phyloP scores from a whole-genome alignment of 2,888 invertebrate genomes.

The Ornithoptera priamus region DNA sequence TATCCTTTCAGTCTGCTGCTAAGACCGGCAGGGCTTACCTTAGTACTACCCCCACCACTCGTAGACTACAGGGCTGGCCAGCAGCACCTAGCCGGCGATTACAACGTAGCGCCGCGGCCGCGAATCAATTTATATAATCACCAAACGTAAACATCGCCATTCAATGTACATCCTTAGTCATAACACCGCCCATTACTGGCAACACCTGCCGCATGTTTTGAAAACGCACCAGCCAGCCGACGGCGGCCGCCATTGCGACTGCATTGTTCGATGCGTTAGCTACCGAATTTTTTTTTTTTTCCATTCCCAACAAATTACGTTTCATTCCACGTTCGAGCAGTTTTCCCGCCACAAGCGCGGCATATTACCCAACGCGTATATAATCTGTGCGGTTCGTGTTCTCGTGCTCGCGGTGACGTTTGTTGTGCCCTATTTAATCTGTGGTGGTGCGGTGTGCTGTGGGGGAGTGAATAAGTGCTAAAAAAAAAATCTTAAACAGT shows the following conservation, averaged over 20 bases:
- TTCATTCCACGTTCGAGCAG: not conserved
- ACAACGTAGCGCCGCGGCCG: too few relatives aligned
- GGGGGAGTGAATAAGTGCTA: too few relatives aligned
- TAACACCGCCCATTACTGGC: slow-evolving; percentile 18
- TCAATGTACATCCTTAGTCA: slow-evolving; percentile 26
- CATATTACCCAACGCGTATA: not conserved
- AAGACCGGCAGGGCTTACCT: too few relatives aligned
- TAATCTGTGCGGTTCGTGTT: not conserved
- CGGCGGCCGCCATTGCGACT: slow-evolving; percentile 2
- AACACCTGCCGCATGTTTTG: slow-evolving; percentile 30
- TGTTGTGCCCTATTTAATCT: too few relatives aligned
- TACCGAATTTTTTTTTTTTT: not conserved
- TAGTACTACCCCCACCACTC: too few relatives aligned
- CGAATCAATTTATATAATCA: slow-evolving; percentile 9
- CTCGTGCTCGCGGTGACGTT: too few relatives aligned
- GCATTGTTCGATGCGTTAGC: slow-evolving; percentile 20
- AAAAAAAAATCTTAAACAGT: too few relatives aligned
- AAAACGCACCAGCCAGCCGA: slow-evolving; percentile 19
- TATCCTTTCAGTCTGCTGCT: too few relatives aligned
- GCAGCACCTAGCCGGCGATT: too few relatives aligned
- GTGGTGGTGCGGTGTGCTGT: too few relatives aligned
- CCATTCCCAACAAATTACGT: not conserved
- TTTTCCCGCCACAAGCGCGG: not conserved
- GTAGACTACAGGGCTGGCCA: too few relatives aligned
- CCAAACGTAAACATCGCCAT: slow-evolving; percentile 24